These are phyloP conservation scores for Syngnathus scovelli DNA, from an alignment of 2,113 vertebrate species.

Conservation along the genomic window DNA sequence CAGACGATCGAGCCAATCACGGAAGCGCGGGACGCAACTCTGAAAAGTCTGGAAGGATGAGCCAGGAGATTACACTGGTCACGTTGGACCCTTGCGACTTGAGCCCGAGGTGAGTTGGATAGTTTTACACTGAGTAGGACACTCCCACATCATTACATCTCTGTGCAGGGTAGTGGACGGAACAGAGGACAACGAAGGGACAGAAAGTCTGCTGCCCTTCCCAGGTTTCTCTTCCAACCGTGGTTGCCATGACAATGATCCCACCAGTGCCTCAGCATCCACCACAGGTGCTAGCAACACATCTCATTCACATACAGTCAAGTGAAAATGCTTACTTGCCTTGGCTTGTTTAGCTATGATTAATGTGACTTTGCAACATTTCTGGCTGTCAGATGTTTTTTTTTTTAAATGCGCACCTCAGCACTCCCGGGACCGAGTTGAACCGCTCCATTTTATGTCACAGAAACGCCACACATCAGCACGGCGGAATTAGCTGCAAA, in stretches of 20 bases:
- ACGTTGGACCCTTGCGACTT: constrained; percentile 65
- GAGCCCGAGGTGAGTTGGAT: constrained; percentile 62
- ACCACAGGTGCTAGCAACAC: constrained; percentile 47
- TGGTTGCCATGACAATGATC: constrained; percentile 33
- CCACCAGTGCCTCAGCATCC: constrained; percentile 45
- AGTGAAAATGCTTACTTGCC: background rate
- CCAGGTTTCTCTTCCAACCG: constrained; percentile 46
- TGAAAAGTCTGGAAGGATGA: constrained; percentile 31
- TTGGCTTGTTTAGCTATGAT: constrained; percentile 7
- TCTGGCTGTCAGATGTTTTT: constrained; percentile 5
- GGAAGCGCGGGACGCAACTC: constrained; percentile 20
- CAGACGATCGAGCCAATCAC: constrained; percentile 16
- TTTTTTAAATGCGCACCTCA: constrained; percentile 4
- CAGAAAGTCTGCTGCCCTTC: constrained; percentile 51
- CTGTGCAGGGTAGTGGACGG: constrained; percentile 67
- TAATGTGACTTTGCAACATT: constrained; percentile 14
- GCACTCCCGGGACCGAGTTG: constrained; percentile 8
- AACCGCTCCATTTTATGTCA: constrained; percentile 28
- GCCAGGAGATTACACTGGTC: constrained; percentile 52
- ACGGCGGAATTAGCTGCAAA: constrained; percentile 66
- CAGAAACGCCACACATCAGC: constrained; percentile 62
- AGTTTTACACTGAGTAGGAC: background rate
- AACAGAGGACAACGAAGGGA: constrained; percentile 60
- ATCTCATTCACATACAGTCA: background rate
- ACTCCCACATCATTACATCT: background rate